phyloP scores from a whole-genome alignment of 2,888 invertebrate species.

The Unio pictorum region DNA sequence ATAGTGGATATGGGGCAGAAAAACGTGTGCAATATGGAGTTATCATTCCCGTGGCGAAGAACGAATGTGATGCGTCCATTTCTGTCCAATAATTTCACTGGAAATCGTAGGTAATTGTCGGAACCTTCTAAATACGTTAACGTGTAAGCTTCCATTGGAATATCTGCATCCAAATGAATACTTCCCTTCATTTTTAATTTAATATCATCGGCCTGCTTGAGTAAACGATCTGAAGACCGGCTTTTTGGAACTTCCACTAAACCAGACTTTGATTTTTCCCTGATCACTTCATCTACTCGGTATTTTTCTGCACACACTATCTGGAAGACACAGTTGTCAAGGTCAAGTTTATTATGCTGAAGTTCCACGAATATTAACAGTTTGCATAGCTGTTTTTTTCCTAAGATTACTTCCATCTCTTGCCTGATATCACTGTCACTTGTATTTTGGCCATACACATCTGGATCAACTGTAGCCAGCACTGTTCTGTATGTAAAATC shows the following conservation, averaged over 20 bases:
- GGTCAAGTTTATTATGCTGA: constrained; percentile 13
- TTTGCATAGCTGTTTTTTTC: constrained; percentile 35
- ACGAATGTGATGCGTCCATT: constrained; percentile 30
- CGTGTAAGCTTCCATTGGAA: constrained; percentile 32
- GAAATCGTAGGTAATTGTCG: constrained; percentile 36
- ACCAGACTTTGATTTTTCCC: constrained; percentile 31
- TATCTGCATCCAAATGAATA: constrained; percentile 27
- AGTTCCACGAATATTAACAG: constrained; percentile 31
- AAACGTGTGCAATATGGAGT: constrained; percentile 30
- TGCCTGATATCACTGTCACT: constrained; percentile 16
- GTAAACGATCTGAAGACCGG: constrained; percentile 31
- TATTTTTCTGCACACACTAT: constrained; percentile 31
- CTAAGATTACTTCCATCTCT: constrained; percentile 35
- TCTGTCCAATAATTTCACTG: constrained; percentile 16
- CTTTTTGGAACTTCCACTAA: constrained; percentile 36
- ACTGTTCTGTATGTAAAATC: constrained; percentile 22
- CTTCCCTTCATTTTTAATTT: constrained; percentile 29
- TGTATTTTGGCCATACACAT: constrained; percentile 12
- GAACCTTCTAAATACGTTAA: constrained; percentile 37
- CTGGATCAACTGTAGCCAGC: constrained; percentile 28
- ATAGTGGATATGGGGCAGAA: constrained; percentile 23
- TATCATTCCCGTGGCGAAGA: constrained; percentile 24
- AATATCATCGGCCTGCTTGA: constrained; percentile 32
- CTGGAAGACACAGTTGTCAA: constrained; percentile 25
- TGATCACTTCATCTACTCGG: constrained; percentile 22